phyloP scores from a whole-genome alignment of 2,888 invertebrate genomes.

The Leuctra nigra region DNA sequence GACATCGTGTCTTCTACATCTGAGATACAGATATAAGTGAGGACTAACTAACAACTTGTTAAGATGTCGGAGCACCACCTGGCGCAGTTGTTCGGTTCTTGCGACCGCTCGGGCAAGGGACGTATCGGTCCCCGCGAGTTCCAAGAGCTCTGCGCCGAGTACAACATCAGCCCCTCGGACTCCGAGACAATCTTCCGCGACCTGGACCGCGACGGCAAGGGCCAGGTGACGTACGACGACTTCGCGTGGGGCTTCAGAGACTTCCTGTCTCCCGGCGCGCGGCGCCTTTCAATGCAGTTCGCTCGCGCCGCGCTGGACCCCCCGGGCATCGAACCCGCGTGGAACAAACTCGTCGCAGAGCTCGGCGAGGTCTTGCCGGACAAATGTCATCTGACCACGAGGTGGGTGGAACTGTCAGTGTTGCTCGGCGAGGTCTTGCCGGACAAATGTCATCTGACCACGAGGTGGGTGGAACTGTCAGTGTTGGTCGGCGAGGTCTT shows the following conservation, averaged over 20 bases:
- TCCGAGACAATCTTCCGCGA: slow-evolving; percentile 44
- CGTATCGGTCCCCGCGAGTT: slow-evolving; percentile 44
- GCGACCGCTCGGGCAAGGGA: slow-evolving; percentile 41
- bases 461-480: too few relatives aligned
- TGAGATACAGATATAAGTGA: too few relatives aligned
- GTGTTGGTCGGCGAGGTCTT: too few relatives aligned
- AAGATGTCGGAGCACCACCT: slow-evolving; percentile 27
- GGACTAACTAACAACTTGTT: too few relatives aligned
- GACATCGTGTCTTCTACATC: too few relatives aligned
- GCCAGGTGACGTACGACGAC: slow-evolving; percentile 45
- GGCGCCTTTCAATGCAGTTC: slow-evolving; percentile 31
- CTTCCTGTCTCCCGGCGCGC: slow-evolving; percentile 35
- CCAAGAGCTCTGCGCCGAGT: slow-evolving; percentile 42
- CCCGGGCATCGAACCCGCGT: slow-evolving; percentile 32
- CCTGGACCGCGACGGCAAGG: slow-evolving; percentile 47
- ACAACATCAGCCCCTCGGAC: slow-evolving; percentile 40
- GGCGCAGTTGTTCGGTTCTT: slow-evolving; percentile 41
- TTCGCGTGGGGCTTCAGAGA: slow-evolving; percentile 45
- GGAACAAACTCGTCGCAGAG: slow-evolving; percentile 36
- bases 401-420: too few relatives aligned
- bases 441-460: too few relatives aligned
- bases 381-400: too few relatives aligned
- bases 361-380: too few relatives aligned
- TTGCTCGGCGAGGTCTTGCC: too few relatives aligned
- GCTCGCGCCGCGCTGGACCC: not conserved